Base-by-base conservation (phyloP, 2,888 invertebrate genomes). In the Heliconius aoede region DNA sequence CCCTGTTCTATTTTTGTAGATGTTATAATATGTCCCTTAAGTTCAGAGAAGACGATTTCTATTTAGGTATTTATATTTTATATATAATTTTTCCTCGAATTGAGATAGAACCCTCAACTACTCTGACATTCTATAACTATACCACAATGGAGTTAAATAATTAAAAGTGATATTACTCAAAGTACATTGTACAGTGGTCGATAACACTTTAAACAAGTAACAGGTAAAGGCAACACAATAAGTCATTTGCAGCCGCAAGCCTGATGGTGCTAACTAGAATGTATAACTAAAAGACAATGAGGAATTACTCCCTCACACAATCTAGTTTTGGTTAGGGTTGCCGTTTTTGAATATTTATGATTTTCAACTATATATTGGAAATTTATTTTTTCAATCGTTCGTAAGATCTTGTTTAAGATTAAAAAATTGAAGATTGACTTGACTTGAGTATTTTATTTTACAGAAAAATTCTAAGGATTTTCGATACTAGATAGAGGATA, bases 181-280 rank as follows among this genome's bases (percentile, higher is more conserved):
- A 69, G 11, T 24, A 30, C n/a, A 15, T 24, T 4, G 7, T 24
- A 24, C 61, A 68, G 40, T 46, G 46, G 58, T 60, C 36, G 60
- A 64, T 72, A 67, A 72, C 60, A 32, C 21, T 28, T 36, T 73
- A 73, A 67, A 55, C 62, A 55, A 71, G 68, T 77, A 78, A 76
- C 71, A 55, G 26, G 65, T 78, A 61, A 73, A 67, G 32, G 67
- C 74, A 75, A 78, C 64, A 79, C 73, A 78, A 81, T 80, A 81
- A 81, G 79, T 81, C 67, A 76, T 73, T 77, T 74, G 82, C 81
- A 69, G 87, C 89, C 87, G 72, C 80, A 76, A 87, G 90, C 62
- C 28, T 30, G 51, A n/a, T 62, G 85, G 83, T 84, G 81, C 83
- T 93, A 93, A 92, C 92, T 88, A 92, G 88, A 91, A 92, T 91